Percentiles rank a stretch among this genome's conserved stretches.
These are phyloP conservation scores for Rosalia funebris DNA, from an alignment of 2,888 invertebrate species.

Conservation along the genomic window DNA sequence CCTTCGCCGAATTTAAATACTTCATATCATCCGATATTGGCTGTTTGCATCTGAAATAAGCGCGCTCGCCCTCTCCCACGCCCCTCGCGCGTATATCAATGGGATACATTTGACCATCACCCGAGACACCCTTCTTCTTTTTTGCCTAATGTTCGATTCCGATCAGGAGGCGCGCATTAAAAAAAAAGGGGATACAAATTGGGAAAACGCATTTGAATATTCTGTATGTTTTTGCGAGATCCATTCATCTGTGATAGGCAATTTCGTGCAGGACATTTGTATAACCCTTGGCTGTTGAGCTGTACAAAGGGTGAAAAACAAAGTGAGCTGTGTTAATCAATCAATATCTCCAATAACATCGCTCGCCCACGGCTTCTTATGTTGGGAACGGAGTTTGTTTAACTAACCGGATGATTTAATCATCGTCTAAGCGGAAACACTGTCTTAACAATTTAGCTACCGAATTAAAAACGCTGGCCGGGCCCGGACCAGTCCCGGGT, in stretches of 20 bases:
- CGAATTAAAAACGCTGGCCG: conserved; percentile 59
- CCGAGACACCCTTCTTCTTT: conserved; percentile 1
- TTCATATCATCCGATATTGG: conserved; percentile 49
- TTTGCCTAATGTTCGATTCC: conserved; percentile 9
- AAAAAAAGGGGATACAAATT: conserved; percentile 21
- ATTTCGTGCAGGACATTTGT: conserved; percentile 22
- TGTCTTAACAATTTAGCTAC: conserved; percentile 64
- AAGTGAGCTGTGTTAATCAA: conserved; percentile 62
- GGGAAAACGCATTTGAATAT: conserved; percentile 22
- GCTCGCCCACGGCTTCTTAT: conserved; percentile 58
- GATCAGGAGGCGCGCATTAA: conserved; percentile 9
- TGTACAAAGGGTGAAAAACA: conserved; percentile 43
- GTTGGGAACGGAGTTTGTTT: conserved; percentile 59
- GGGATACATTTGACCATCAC: conserved; percentile 10
- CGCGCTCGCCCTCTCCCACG: conserved; percentile 3
- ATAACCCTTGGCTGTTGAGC: conserved; percentile 16
- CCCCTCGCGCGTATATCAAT: conserved; percentile 1
- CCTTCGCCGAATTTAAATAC: conserved; percentile 52
- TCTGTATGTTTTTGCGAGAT: conserved; percentile 17
- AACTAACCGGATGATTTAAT: conserved; percentile 66
- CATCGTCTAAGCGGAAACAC: conserved; percentile 63
- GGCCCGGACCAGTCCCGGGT: conserved; percentile 6
- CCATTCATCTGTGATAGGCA: conserved; percentile 16
- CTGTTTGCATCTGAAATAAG: conserved; percentile 28
- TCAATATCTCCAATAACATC: conserved; percentile 63